Evolutionary conservation across 2,113 vertebrate genomes (phyloP).

Genomic region (human): DNA sequence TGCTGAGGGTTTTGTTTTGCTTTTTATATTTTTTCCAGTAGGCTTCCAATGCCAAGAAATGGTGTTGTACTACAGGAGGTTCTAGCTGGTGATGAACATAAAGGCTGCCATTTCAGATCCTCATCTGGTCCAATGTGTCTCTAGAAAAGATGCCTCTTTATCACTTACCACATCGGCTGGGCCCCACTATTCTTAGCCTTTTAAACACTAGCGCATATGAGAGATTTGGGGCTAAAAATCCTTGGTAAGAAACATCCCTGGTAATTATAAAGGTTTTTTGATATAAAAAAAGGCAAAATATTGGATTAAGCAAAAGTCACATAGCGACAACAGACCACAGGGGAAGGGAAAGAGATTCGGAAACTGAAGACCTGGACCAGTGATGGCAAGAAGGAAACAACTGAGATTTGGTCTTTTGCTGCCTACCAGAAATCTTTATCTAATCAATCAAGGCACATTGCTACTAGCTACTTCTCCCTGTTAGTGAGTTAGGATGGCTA

Average conservation of each 20-base stretch:
- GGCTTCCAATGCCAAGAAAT: slow-evolving; percentile 36
- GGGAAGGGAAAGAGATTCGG: slow-evolving; percentile 1
- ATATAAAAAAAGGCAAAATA: background rate
- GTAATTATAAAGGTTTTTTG: slow-evolving; percentile 20
- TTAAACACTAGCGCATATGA: background rate
- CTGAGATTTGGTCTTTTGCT: slow-evolving; percentile 47
- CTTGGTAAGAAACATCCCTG: slow-evolving; percentile 33
- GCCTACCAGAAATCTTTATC: slow-evolving; percentile 36
- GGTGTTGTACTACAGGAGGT: background rate
- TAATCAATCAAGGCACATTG: slow-evolving; percentile 72
- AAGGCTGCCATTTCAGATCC: background rate
- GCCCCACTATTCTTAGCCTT: slow-evolving; percentile 2
- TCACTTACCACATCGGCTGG: background rate
- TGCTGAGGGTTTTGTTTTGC: background rate
- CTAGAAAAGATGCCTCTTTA: background rate
- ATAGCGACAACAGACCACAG: background rate
- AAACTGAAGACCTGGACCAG: slow-evolving; percentile 17
- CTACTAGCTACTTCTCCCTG: slow-evolving; percentile 65
- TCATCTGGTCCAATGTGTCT: background rate
- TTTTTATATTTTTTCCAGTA: background rate
- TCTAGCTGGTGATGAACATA: background rate
- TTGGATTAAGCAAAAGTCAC: slow-evolving; percentile 53
- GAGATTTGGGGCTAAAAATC: background rate
- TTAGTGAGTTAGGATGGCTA: slow-evolving; percentile 45
- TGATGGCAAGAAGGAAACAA: background rate